These are phyloP conservation scores for Synchiropus splendidus DNA, from an alignment of 2,113 vertebrate genomes.

Conservation along the genomic window DNA sequence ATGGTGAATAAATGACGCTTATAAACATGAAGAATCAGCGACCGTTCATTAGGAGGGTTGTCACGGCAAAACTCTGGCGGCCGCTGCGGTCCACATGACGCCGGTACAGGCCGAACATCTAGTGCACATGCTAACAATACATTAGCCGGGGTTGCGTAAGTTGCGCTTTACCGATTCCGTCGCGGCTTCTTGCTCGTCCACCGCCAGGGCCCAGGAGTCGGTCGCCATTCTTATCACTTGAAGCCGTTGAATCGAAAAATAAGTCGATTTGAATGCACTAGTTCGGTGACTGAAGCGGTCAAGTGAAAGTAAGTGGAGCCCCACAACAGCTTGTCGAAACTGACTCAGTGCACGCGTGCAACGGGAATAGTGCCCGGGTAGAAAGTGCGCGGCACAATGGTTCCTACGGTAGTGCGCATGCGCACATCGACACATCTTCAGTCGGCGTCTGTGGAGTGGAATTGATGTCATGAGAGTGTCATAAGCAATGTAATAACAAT, in stretches of 20 bases:
- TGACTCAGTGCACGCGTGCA: conserved; percentile 5
- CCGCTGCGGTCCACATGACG: not conserved
- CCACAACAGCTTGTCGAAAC: conserved; percentile 58
- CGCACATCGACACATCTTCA: no score
- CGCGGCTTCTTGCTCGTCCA: conserved; percentile 88
- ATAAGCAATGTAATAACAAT: no score
- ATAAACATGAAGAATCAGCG: no score
- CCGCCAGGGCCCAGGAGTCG: conserved; percentile 88
- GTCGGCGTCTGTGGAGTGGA: no score
- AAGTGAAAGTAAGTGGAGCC: conserved; percentile 25
- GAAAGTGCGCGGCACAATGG: no score
- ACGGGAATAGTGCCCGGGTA: not conserved
- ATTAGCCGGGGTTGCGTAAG: conserved; percentile 40
- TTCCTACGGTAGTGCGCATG: no score
- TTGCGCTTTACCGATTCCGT: conserved; percentile 76
- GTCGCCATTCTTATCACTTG: conserved; percentile 71
- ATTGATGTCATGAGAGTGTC: no score
- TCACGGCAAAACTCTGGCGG: no score
- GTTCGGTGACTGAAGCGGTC: not conserved
- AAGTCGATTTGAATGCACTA: not conserved
- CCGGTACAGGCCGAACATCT: conserved; percentile 16
- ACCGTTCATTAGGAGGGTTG: no score
- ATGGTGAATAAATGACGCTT: no score
- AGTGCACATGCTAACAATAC: conserved; percentile 22
- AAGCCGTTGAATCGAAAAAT: no score